Conservation (phyloP, 2,888 invertebrate species). For the Bembecia ichneumoniformis region DNA sequence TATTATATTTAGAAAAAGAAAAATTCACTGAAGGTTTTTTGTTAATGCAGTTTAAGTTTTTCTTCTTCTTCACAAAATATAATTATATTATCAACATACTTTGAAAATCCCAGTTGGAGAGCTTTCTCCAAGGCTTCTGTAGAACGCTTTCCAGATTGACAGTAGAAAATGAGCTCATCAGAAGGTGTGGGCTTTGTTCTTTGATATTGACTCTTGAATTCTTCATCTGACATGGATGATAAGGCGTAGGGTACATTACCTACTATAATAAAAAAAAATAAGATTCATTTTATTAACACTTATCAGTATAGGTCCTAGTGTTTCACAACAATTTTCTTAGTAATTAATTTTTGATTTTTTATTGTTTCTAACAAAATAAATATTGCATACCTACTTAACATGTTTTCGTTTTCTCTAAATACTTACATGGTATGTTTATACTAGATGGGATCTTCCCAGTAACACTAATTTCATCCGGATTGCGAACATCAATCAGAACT, state of each 20-base stretch:
- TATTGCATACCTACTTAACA: too few relatives aligned
- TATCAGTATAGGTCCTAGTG: too few relatives aligned
- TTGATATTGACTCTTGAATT: constrained; percentile 43
- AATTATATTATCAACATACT: constrained; percentile 25
- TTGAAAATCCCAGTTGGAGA: constrained; percentile 53
- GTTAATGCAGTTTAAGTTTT: too few relatives aligned
- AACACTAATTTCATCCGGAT: constrained; percentile 77
- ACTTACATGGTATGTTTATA: constrained; percentile 82
- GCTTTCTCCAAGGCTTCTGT: constrained; percentile 50
- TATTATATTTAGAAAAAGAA: too few relatives aligned
- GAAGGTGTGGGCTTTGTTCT: constrained; percentile 44
- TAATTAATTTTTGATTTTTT: too few relatives aligned
- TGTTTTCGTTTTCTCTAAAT: background rate
- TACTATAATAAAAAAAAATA: constrained; percentile 33
- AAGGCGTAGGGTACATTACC: constrained; percentile 37
- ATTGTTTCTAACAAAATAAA: too few relatives aligned
- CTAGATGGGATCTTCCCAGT: constrained; percentile 82
- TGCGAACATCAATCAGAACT: constrained; percentile 83
- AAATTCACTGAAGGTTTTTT: too few relatives aligned
- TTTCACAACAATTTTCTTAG: too few relatives aligned
- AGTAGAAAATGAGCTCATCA: constrained; percentile 61
- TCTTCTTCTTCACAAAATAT: too few relatives aligned
- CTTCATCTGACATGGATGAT: constrained; percentile 46
- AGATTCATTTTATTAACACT: background rate
- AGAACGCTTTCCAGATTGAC: constrained; percentile 50